These are phyloP conservation scores for Crax fasciolata DNA, from an alignment of 2,797 vertebrate genomes.

Conservation along the genomic window DNA sequence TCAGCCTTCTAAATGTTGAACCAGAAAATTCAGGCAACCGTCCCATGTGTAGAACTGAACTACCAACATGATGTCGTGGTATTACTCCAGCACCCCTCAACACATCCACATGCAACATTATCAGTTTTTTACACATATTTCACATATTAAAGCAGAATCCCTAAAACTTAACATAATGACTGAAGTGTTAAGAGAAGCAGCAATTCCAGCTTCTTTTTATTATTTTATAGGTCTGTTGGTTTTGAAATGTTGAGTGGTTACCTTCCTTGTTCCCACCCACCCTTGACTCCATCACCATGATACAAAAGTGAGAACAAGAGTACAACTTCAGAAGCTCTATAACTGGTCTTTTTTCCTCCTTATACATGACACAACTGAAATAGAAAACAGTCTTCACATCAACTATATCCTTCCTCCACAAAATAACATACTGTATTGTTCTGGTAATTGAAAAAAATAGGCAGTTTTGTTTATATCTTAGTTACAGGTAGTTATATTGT, in stretches of 20 bases:
- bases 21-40: slow-evolving; percentile 32
- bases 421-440: background rate
- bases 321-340: background rate
- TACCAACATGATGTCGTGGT: background rate
- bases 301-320: background rate
- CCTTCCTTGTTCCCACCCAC: background rate
- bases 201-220: background rate
- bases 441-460: background rate
- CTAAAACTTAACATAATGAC: background rate
- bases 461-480: background rate
- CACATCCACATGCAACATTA: background rate
- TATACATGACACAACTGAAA: background rate
- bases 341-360: background rate
- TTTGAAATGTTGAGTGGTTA: background rate
- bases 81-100: background rate
- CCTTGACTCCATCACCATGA: background rate
- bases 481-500: background rate
- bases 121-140: background rate
- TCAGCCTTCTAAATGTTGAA: slow-evolving; percentile 9
- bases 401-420: background rate
- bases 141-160: background rate
- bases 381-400: background rate
- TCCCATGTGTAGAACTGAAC: background rate
- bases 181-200: background rate
- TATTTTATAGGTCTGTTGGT: background rate